Evolutionary conservation across 2,113 vertebrate species (phyloP), one percentile per base, ranked within the genome.

Genomic region (Dipodomys ordii): DNA sequence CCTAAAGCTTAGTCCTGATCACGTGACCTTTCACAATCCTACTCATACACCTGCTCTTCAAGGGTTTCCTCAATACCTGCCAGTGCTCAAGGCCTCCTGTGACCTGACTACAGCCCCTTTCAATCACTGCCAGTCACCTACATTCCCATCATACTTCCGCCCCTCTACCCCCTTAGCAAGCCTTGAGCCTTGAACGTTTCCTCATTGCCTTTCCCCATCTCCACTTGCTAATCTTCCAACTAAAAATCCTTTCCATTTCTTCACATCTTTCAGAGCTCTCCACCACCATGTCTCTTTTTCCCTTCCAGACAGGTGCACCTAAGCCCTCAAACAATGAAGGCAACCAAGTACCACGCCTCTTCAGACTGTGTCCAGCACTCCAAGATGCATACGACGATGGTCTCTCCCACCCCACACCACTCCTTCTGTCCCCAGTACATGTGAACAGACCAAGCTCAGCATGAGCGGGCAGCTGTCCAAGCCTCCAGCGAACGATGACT

Each of bases 371-470:
- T 60, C 49, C 4, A 0, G 22, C 0, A 22, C 65, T 69, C 7
- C 2, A 35, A n/a, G 3, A 28, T 0, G 2, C 67, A 27, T 11
- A n/a, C 10, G 5, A 6, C 18, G 35, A 30, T 0, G 0, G 7
- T 12, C 7, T 20, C 30, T 16, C 35, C 35, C 27, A 32, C 11
- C 13, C 32, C 60, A 15, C 28, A 30, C 57, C n/a, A 15, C 64
- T 11, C 1, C 2, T 4, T 23, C 13, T 32, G 46, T 1, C 64
- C 79, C 62, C 2, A 13, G n/a, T 1, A 46, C 23, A 25, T 32
- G 53, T 57, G n/a, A 87, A 86, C 22, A 32, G 60, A 49, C 2
- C 2, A 18, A 7, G 22, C 57, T 85, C 23, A 11, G 64, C 44
- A 12, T 28, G 32, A 64, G 15, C 71, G 32, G n/a, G 57, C 1